Percentiles rank a stretch among this genome's conserved stretches.
Evolutionary conservation across 2,797 vertebrate species (phyloP).

Genomic region (Tauraco hartlaubi): DNA sequence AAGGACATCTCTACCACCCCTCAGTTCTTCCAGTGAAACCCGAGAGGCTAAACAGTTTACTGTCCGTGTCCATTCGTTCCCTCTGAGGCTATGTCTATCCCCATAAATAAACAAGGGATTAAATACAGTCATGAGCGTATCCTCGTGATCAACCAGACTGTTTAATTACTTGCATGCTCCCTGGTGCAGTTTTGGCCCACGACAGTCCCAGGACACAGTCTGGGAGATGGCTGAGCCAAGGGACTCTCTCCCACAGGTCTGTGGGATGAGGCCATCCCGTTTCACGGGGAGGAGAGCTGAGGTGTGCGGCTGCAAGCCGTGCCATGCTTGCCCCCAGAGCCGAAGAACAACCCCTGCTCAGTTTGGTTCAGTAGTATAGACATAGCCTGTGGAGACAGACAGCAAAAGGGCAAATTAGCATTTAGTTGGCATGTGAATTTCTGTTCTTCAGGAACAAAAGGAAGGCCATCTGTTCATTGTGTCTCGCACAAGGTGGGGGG

Average conservation of each 20-base stretch:
- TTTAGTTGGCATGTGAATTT: conserved; percentile 44
- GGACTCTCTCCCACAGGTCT: not conserved
- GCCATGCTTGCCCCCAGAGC: not conserved
- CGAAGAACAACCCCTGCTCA: not conserved
- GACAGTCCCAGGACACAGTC: not conserved
- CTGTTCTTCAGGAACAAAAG: conserved; percentile 57
- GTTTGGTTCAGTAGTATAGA: not conserved
- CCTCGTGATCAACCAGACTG: not conserved
- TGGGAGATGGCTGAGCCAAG: conserved; percentile 30
- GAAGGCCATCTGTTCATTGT: conserved; percentile 66
- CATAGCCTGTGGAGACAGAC: conserved; percentile 43
- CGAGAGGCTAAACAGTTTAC: not conserved
- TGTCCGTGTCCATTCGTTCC: not conserved
- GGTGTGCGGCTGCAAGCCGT: not conserved
- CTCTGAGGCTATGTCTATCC: not conserved
- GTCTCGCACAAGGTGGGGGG: conserved; percentile 26
- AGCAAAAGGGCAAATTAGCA: conserved; percentile 64
- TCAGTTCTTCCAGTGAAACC: not conserved
- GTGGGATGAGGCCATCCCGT: not conserved
- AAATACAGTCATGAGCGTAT: not conserved
- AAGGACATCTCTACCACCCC: not conserved
- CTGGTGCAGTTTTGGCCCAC: not conserved
- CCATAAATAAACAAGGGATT: not conserved
- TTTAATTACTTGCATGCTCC: conserved; percentile 8
- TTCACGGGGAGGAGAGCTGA: not conserved